Base-by-base conservation (phyloP, 2,113 vertebrate species). In the Tetraodon nigroviridis region DNA sequence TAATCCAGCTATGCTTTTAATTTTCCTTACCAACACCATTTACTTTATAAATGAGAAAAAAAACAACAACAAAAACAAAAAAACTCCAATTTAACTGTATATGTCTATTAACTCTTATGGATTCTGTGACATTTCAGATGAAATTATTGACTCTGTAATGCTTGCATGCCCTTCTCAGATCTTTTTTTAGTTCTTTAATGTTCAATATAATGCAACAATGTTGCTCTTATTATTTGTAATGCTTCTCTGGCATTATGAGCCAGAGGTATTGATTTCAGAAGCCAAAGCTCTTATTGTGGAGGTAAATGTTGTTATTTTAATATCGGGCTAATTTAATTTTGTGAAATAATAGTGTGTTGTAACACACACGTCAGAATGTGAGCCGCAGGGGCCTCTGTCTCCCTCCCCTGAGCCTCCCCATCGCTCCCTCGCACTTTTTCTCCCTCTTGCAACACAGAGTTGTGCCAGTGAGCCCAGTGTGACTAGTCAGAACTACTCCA, bases 271-370 rank as follows among this genome's bases (percentile, higher is more conserved):
- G 90, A 91, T 91, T 89, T 83, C 83, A 69, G 75, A 83, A 89
- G 76, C 76, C 76, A 85, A 80, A 84, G 83, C 86, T 84, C 88
- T 90, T 90, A 89, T 87, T 84, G 83, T 78, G 49, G 78, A 81
- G 87, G 86, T 88, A 89, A 88, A 90, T 90, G 87, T 89, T 90
- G 89, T 91, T 89, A 90, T 91, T 90, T 88, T 89, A 90, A 91
- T 90, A 89, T 87, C 81, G 73, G 76, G 84, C 86, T 90, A 89
- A 91, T 90, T 91, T 86, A 87, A 91, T 90, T 86, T 77, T 82
- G 79, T 76, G 70, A 11, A 12, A 10, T 37, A 37, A 37, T 12
- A 12, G 32, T 37, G 32, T 37, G 32, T 37, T 11, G 32, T 75
- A 87, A 86, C 79, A 78, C 88, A 79, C 66, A 81, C 83, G 78